Base-by-base conservation (phyloP, 2,797 vertebrate genomes). In the Acanthis flammea region DNA sequence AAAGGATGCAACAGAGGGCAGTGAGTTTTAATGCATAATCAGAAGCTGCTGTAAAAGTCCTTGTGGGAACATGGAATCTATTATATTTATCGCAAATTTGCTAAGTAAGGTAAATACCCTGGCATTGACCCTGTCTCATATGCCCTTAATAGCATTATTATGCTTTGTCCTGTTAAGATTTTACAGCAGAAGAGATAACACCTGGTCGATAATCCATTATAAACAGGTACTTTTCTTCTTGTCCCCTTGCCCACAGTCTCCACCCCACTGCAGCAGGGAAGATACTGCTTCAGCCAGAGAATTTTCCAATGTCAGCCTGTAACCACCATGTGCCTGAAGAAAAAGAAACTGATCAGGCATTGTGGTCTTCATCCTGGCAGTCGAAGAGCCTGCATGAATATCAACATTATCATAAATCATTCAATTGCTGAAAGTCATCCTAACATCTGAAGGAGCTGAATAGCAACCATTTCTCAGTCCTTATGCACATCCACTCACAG, bases 31-130 rank as follows among this genome's bases (percentile, higher is more conserved):
- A 77, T 6, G 8, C 19, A 12, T 53, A 33, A 80, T 24, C 45
- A 67, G 33, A 76, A 51, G 14, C 60, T 37, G n/a, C 28, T 74
- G 72, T 68, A 80, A 84, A 93, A 91, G 24, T 88, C 51, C 37
- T 53, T 42, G 22, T 0, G 2, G 51, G 81, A 88, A 76, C 30
- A 58, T 55, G 44, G 81, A 37, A 67, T 62, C 74, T 63, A 66
- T 81, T 66, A 21, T 39, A 74, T 81, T 92, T 78, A 90, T 86
- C 74, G 53, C 37, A 58, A 76, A 76, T 84, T 94, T 75, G 67
- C 37, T 88, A 85, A 92, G 76, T 62, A 55, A 93, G 83, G 80
- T 95, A 88, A 93, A 94, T 90, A 73, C 14, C 30, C 63, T 88
- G 77, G 55, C 74, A 93, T 18, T 92, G 83, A 93, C 95, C 86